phyloP scores from a whole-genome alignment of 2,113 vertebrate genomes.

The Smithornis capensis region DNA sequence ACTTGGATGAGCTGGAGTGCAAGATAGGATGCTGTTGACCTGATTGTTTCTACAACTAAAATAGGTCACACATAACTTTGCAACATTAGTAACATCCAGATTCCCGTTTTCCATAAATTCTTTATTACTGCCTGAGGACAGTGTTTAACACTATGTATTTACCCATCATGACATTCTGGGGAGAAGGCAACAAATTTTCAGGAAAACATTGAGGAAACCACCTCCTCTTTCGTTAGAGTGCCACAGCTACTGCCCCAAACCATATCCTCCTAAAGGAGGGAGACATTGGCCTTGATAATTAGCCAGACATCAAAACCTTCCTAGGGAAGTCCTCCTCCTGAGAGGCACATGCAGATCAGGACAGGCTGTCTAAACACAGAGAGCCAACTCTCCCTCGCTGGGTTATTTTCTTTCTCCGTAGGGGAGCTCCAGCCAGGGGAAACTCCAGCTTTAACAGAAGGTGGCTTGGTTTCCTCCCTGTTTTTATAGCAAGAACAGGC shows the following conservation, averaged over 20 bases:
- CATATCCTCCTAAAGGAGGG: not conserved
- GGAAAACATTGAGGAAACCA: not conserved
- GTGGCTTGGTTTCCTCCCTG: constrained; percentile 30
- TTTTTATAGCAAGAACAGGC: constrained; percentile 17
- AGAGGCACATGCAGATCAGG: not conserved
- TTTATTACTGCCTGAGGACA: not conserved
- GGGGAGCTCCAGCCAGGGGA: constrained; percentile 13
- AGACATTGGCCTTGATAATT: not conserved
- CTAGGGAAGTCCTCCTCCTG: constrained; percentile 33
- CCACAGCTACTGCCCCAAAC: not conserved
- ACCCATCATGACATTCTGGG: not conserved
- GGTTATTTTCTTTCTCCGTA: constrained; percentile 30
- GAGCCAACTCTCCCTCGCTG: not conserved
- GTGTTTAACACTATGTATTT: not conserved
- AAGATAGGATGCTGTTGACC: not conserved
- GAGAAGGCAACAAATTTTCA: not conserved
- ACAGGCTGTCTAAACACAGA: constrained; percentile 40
- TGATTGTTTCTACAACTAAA: not conserved
- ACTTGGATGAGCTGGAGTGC: not conserved
- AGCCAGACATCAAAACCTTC: constrained; percentile 13
- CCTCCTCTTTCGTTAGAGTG: not conserved
- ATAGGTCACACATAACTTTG: not conserved
- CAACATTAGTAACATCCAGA: not conserved
- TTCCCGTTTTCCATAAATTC: not conserved
- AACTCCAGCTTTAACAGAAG: constrained; percentile 7